Conservation (phyloP, 2,797 vertebrate species). For the Amblyopsis hoosieri region DNA sequence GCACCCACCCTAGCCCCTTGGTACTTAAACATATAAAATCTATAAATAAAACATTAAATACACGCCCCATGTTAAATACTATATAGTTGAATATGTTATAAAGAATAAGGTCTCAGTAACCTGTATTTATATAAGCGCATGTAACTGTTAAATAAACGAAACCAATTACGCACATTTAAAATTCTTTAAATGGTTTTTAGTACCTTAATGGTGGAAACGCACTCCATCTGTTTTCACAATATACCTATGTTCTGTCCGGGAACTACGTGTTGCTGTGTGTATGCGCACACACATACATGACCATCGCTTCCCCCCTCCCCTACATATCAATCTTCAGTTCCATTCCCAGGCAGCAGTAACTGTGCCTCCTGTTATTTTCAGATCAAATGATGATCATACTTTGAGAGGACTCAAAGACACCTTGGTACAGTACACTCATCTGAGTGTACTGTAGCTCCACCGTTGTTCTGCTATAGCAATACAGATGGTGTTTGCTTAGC, state of each 20-base stretch:
- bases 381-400: slow-evolving; percentile 3
- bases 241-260: slow-evolving; percentile 4
- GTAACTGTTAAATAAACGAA: neutral
- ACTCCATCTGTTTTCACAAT: slow-evolving; percentile 12
- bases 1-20: slow-evolving; percentile 6
- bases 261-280: slow-evolving; percentile 12
- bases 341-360: no score
- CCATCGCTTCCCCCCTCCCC: no score
- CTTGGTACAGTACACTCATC: slow-evolving; percentile 18
- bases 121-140: neutral
- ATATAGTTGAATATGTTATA: slow-evolving; percentile 4
- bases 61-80: neutral
- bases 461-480: slow-evolving; percentile 20
- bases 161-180: no score
- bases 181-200: no score
- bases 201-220: slow-evolving; percentile 6
- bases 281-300: no score
- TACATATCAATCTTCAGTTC: no score
- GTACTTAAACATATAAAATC: neutral
- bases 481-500: slow-evolving; percentile 4
- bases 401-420: slow-evolving; percentile 12
- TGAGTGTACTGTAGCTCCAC: slow-evolving; percentile 31
- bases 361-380: no score
- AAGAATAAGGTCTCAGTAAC: neutral
- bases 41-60: no score